phyloP scores from a whole-genome alignment of 2,797 vertebrate genomes.

The Enteromius argenteus region DNA sequence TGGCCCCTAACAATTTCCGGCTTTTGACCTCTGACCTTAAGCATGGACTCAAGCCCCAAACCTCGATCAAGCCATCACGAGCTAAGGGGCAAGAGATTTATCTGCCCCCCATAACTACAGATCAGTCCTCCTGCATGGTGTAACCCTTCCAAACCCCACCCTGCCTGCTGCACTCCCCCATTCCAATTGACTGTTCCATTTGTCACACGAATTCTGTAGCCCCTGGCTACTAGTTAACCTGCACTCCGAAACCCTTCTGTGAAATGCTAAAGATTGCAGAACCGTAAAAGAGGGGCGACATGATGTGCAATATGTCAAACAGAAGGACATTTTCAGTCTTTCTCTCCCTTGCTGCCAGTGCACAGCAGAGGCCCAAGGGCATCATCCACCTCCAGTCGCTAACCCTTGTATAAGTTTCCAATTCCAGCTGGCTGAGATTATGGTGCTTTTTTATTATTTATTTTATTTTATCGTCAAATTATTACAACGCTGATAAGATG shows the following conservation, averaged over 20 bases:
- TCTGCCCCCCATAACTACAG: slow-evolving; percentile 46
- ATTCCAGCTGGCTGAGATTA: slow-evolving; percentile 87
- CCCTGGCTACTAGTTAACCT: slow-evolving; percentile 80
- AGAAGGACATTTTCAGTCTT: slow-evolving; percentile 77
- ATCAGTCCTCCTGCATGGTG: slow-evolving; percentile 39
- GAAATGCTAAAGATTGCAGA: slow-evolving; percentile 77
- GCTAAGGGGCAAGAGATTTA: slow-evolving; percentile 60
- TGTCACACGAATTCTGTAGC: slow-evolving; percentile 67
- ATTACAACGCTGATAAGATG: slow-evolving; percentile 83
- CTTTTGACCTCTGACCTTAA: slow-evolving; percentile 57
- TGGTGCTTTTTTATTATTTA: slow-evolving; percentile 86
- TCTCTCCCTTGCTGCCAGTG: slow-evolving; percentile 63
- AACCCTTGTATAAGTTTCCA: slow-evolving; percentile 92
- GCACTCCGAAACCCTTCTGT: slow-evolving; percentile 75
- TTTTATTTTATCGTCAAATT: slow-evolving; percentile 89
- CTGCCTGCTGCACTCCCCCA: slow-evolving; percentile 39
- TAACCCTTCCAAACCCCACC: slow-evolving; percentile 38
- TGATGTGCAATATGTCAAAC: slow-evolving; percentile 81
- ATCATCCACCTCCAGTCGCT: slow-evolving; percentile 84
- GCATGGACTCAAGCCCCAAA: slow-evolving; percentile 37
- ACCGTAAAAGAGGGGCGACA: slow-evolving; percentile 73
- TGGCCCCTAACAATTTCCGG: slow-evolving; percentile 49
- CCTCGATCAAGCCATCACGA: slow-evolving; percentile 53
- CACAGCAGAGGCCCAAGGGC: slow-evolving; percentile 82
- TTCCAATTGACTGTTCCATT: slow-evolving; percentile 66